Evolutionary conservation across 2,888 invertebrate species (phyloP).

Genomic region (Noctuana brunneofusca): DNA sequence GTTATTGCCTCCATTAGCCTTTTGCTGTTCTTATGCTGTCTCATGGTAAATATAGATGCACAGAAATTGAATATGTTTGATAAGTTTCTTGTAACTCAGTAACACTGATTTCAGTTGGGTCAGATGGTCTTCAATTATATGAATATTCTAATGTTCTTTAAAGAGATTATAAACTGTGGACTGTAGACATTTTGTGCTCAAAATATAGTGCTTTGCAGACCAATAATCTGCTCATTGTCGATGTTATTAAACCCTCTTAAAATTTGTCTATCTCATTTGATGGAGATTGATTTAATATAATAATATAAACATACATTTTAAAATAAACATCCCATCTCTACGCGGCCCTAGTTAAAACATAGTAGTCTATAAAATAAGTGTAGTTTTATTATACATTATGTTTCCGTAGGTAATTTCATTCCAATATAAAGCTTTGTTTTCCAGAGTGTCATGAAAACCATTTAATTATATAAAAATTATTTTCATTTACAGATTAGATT

Average conservation of each 20-base stretch:
- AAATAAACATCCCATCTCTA: conserved; percentile 4
- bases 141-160: conserved; percentile 4
- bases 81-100: too few species aligned
- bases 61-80: too few species aligned
- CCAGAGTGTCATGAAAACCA: conserved; percentile 48
- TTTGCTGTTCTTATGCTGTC: too few species aligned
- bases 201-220: conserved; percentile 16
- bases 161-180: background rate
- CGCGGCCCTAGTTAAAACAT: conserved; percentile 17
- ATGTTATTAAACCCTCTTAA: background rate
- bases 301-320: background rate
- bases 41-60: too few species aligned
- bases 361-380: conserved; percentile 37
- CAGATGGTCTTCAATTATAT: too few species aligned
- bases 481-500: conserved; percentile 56
- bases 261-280: conserved; percentile 2
- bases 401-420: conserved; percentile 54
- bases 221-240: background rate
- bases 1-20: too few species aligned
- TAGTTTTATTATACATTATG: conserved; percentile 41
- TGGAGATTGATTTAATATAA: background rate
- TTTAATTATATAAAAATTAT: conserved; percentile 44
- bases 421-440: conserved; percentile 50
- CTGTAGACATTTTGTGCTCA: conserved; percentile 8
- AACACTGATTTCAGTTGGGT: too few species aligned